Evolutionary conservation across 2,113 vertebrate genomes (phyloP).

Genomic region (Cyanoramphus novaezelandiae): DNA sequence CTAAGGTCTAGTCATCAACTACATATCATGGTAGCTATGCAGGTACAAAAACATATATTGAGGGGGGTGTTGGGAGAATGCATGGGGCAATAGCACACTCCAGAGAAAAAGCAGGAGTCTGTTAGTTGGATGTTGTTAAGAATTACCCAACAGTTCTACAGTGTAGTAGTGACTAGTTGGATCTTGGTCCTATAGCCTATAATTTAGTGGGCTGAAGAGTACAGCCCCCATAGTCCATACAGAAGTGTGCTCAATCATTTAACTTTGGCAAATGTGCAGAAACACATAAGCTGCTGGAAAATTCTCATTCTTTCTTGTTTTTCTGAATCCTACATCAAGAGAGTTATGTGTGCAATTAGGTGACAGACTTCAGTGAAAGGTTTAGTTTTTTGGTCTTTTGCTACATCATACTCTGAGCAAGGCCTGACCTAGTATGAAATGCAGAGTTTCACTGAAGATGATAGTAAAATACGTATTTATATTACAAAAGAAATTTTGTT

Average conservation of each 20-base stretch:
- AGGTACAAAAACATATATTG: neutral
- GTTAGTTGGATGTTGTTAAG: neutral
- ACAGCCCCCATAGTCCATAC: neutral
- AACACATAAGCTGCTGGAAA: neutral
- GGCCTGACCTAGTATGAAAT: neutral
- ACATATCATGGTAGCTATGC: neutral
- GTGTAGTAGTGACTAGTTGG: neutral
- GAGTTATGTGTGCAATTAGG: neutral
- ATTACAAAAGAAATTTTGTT: neutral
- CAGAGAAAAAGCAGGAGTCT: neutral
- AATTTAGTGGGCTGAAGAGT: neutral
- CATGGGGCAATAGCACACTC: neutral
- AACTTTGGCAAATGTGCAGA: neutral
- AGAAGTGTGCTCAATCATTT: neutral
- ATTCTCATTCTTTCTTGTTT: neutral
- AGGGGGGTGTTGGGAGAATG: neutral
- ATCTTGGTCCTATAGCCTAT: no score
- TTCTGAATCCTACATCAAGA: neutral
- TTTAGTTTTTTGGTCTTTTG: neutral
- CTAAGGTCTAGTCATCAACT: neutral
- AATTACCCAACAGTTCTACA: neutral
- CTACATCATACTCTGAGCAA: neutral
- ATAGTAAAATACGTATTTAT: neutral
- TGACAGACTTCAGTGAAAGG: neutral
- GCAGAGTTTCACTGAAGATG: neutral